phyloP scores from a whole-genome alignment of 1,140 invertebrate genomes.

The Amyelois transitella region DNA sequence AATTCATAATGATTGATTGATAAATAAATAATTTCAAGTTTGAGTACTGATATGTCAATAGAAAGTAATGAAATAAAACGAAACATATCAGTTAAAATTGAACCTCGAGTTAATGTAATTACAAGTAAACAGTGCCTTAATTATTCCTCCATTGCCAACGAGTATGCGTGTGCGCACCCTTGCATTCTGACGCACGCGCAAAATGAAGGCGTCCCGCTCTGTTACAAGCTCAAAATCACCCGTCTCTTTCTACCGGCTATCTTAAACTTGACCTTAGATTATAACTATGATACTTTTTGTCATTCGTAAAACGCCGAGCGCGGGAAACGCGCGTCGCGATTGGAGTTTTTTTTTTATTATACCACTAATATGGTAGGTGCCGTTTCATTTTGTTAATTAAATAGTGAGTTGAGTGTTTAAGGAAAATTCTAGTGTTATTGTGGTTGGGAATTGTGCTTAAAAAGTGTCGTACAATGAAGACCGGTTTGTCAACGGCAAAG shows the following conservation, averaged over 20 bases:
- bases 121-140: not conserved
- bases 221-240: slow-evolving; percentile 12
- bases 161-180: slow-evolving; percentile 36
- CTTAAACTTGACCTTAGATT: slow-evolving; percentile 53
- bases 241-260: slow-evolving; percentile 31
- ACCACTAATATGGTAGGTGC: slow-evolving; percentile 23
- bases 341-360: slow-evolving; percentile 2
- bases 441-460: not conserved
- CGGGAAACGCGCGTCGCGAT: slow-evolving; percentile 22
- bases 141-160: slow-evolving; percentile 40
- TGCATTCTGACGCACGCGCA: slow-evolving; percentile 17
- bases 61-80: too few relatives aligned
- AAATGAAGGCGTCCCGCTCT: slow-evolving; percentile 24
- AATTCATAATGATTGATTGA: too few relatives aligned
- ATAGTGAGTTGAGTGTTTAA: not conserved
- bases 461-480: not conserved
- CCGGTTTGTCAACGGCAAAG: slow-evolving; percentile 4
- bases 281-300: slow-evolving; percentile 29
- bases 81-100: not conserved
- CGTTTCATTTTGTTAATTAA: not conserved
- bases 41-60: too few relatives aligned
- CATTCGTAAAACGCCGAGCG: slow-evolving; percentile 30
- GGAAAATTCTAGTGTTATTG: not conserved
- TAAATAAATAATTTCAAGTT: too few relatives aligned
- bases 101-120: not conserved